These are phyloP conservation scores for Aplodontia rufa DNA, from an alignment of 2,113 vertebrate species.

Conservation along the genomic window DNA sequence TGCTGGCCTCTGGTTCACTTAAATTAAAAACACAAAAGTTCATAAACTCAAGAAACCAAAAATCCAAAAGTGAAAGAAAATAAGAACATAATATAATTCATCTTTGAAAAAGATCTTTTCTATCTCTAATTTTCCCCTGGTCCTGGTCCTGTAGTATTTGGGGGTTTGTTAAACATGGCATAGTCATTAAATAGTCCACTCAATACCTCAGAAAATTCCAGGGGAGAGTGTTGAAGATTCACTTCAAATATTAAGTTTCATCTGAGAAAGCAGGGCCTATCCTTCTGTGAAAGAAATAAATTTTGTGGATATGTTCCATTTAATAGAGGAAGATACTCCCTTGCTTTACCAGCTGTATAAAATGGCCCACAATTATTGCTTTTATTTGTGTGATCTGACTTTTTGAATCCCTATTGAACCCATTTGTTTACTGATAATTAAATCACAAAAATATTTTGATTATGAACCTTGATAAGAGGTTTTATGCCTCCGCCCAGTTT, in stretches of 20 bases:
- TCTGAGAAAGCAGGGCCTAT: neutral
- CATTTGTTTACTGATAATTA: neutral
- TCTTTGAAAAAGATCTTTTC: neutral
- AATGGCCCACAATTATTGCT: neutral
- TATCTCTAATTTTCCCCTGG: neutral
- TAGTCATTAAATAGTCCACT: neutral
- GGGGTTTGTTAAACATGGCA: neutral
- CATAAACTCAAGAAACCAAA: slow-evolving; percentile 41
- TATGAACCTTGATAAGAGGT: neutral
- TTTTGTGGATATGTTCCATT: neutral
- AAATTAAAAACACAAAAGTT: slow-evolving; percentile 19
- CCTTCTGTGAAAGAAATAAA: neutral
- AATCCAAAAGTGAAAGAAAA: neutral
- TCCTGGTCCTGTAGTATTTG: neutral
- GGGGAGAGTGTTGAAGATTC: neutral
- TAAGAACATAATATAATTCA: neutral
- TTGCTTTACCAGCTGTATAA: neutral
- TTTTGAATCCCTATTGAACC: neutral
- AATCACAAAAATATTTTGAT: neutral
- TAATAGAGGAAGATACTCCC: neutral
- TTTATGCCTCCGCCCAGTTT: neutral
- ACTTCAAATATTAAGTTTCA: neutral
- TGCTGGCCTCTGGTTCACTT: neutral
- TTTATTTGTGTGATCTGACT: neutral
- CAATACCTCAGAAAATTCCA: neutral